Evolutionary conservation across 2,797 vertebrate species (phyloP).

Genomic region (Novumbra hubbsi): DNA sequence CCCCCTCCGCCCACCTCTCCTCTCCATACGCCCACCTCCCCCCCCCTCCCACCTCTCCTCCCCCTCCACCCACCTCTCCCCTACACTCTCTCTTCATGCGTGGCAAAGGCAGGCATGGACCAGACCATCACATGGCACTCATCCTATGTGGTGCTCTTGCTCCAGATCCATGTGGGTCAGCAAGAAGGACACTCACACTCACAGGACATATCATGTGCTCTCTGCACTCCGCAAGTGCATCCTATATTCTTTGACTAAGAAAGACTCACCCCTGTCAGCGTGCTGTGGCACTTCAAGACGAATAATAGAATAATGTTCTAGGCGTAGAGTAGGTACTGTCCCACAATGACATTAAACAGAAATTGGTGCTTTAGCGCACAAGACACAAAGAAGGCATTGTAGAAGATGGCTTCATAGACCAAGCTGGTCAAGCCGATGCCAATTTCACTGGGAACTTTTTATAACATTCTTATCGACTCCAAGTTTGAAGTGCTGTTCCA

Average conservation of each 20-base stretch:
- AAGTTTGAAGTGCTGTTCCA: too few relatives aligned
- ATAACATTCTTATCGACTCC: too few relatives aligned
- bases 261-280: conserved; percentile 39
- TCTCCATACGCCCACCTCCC: neutral
- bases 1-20: conserved; percentile 17
- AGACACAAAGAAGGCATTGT: too few relatives aligned
- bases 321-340: neutral
- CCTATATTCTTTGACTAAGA: conserved; percentile 51
- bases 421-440: too few relatives aligned
- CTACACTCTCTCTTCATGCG: conserved; percentile 20
- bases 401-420: too few relatives aligned
- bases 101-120: conserved; percentile 32
- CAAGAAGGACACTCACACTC: conserved; percentile 55
- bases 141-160: conserved; percentile 25
- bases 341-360: too few relatives aligned
- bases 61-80: conserved; percentile 30
- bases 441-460: too few relatives aligned
- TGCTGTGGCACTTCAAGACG: conserved; percentile 27
- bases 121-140: conserved; percentile 39
- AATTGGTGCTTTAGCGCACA: too few relatives aligned
- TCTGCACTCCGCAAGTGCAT: conserved; percentile 18
- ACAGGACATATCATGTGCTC: conserved; percentile 19
- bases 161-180: conserved; percentile 58
- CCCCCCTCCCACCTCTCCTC: conserved; percentile 25
- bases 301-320: conserved; percentile 16